These are phyloP conservation scores for Phaedon cochleariae DNA, from an alignment of 2,888 invertebrate genomes.

Conservation along the genomic window DNA sequence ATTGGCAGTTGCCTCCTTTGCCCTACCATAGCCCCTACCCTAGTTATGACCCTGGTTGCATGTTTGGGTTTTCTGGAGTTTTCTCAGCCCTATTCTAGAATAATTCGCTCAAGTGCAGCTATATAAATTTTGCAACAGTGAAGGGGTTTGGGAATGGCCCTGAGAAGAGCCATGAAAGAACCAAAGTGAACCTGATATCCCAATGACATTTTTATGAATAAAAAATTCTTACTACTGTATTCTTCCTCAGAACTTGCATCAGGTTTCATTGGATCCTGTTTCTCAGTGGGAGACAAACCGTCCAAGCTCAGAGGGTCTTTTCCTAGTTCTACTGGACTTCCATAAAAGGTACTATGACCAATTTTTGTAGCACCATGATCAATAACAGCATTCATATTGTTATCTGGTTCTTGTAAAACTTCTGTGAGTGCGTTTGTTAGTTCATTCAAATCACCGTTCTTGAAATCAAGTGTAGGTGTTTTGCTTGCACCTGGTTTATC, in stretches of 20 bases:
- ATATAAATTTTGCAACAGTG: too few relatives aligned
- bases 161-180: too few relatives aligned
- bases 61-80: too few relatives aligned
- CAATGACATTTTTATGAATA: background rate
- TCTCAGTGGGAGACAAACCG: slow-evolving; percentile 66
- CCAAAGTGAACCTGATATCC: too few relatives aligned
- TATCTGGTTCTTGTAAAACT: slow-evolving; percentile 60
- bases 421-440: slow-evolving; percentile 70
- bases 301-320: slow-evolving; percentile 55
- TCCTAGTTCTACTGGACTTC: slow-evolving; percentile 56
- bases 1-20: too few relatives aligned
- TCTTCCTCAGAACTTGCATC: slow-evolving; percentile 79
- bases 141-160: too few relatives aligned
- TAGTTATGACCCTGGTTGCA: too few relatives aligned
- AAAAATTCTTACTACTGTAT: slow-evolving; percentile 46
- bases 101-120: too few relatives aligned
- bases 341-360: slow-evolving; percentile 66
- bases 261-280: slow-evolving; percentile 83
- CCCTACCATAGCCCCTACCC: too few relatives aligned
- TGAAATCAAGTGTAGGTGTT: slow-evolving; percentile 69
- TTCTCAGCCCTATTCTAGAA: too few relatives aligned
- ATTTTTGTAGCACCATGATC: slow-evolving; percentile 60
- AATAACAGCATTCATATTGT: slow-evolving; percentile 47
- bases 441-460: slow-evolving; percentile 71
- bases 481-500: slow-evolving; percentile 63